phyloP scores from a whole-genome alignment of 2,888 invertebrate species.

The Itoplectis maculator region DNA sequence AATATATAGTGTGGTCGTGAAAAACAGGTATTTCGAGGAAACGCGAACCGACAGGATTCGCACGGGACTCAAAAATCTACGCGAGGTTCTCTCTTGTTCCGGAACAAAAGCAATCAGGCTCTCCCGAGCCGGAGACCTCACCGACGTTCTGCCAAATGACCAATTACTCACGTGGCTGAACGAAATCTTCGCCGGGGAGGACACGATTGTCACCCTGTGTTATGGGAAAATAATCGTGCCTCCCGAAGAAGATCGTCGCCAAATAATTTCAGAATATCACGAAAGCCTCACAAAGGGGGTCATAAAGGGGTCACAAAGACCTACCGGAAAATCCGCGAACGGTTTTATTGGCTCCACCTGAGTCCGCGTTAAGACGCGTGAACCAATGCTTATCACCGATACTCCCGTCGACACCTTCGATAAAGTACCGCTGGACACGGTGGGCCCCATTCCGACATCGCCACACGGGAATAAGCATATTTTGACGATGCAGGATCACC shows the following conservation, averaged over 20 bases:
- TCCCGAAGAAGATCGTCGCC: neutral
- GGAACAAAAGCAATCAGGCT: constrained; percentile 29
- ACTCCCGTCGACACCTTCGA: constrained; percentile 29
- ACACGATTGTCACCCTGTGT: constrained; percentile 19
- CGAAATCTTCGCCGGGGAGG: neutral
- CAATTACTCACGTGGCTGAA: neutral
- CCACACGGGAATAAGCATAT: constrained; percentile 62
- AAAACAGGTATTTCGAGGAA: constrained; percentile 34
- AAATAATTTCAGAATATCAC: constrained; percentile 42
- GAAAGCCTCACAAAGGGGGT: constrained; percentile 20
- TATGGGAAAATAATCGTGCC: constrained; percentile 20
- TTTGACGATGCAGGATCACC: constrained; percentile 63
- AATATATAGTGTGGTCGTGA: constrained; percentile 26
- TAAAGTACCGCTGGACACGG: constrained; percentile 55
- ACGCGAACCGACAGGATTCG: neutral
- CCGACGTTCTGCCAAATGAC: constrained; percentile 17
- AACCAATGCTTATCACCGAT: constrained; percentile 67
- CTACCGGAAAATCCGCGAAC: constrained; percentile 24
- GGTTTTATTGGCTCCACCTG: constrained; percentile 66
- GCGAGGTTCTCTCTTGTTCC: neutral
- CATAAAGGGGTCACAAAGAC: constrained; percentile 62
- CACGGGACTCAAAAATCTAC: constrained; percentile 24
- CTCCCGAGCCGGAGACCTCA: constrained; percentile 32
- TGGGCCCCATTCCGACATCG: constrained; percentile 67
- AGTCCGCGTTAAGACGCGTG: constrained; percentile 43